phyloP scores from a whole-genome alignment of 1,140 invertebrate species.

The Drosophila suzukii region DNA sequence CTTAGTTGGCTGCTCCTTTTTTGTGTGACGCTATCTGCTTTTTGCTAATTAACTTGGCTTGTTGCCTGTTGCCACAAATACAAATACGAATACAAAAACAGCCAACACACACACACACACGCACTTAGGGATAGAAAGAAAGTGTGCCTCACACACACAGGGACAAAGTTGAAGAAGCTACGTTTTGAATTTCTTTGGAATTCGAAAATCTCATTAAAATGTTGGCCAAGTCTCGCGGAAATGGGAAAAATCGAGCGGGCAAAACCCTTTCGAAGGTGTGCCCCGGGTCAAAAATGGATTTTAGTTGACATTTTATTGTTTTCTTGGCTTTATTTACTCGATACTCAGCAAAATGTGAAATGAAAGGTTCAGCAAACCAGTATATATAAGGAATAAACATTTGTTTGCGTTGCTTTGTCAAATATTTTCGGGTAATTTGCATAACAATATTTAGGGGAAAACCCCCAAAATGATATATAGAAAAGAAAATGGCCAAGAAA shows the following conservation, averaged over 20 bases:
- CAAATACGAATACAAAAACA: not conserved
- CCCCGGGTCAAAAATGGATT: conserved; percentile 1
- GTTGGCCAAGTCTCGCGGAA: conserved; percentile 38
- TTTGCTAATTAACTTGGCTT: conserved; percentile 79
- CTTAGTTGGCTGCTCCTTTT: conserved; percentile 71
- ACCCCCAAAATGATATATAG: conserved; percentile 5
- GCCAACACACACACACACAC: conserved; percentile 3
- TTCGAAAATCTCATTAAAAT: conserved; percentile 78
- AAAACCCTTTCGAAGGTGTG: not conserved
- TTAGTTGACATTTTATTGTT: conserved; percentile 21
- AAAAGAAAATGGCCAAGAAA: conserved; percentile 6
- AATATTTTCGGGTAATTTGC: conserved; percentile 34
- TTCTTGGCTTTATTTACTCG: conserved; percentile 9
- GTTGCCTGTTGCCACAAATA: conserved; percentile 57
- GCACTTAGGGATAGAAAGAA: not conserved
- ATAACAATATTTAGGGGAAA: conserved; percentile 31
- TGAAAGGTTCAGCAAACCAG: not conserved
- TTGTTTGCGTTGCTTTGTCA: conserved; percentile 14
- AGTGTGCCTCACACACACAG: conserved; percentile 12
- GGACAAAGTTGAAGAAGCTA: conserved; percentile 48
- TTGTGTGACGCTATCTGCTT: conserved; percentile 78
- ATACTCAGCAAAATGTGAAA: not conserved
- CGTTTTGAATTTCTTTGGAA: conserved; percentile 70
- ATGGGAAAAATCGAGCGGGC: not conserved
- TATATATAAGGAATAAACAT: not conserved